Evolutionary conservation across 30 jellyfish, hydroid and myxozoan species (phyloP), one percentile per base, ranked within the genome.

Genomic region (Cassiopea andromeda): DNA sequence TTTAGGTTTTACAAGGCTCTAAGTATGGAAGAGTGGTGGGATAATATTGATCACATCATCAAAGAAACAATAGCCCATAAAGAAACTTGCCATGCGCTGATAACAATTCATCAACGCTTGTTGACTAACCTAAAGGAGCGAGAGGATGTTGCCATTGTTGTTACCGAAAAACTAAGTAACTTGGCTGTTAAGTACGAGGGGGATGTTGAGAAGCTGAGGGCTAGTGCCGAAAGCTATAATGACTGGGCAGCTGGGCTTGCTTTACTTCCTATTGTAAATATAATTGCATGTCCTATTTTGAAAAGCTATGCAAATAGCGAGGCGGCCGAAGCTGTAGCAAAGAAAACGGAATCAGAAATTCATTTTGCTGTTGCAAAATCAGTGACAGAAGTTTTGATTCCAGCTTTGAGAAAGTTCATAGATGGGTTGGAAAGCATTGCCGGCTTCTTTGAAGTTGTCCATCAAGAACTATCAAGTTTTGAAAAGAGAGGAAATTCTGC

Each of bases 1-100:
- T 86, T 74, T 45, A 88, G 75, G 46, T 74, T 74, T 47, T 75
- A 74, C 82, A 48, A 27, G 7, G 82, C 72, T n/a, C 64, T 86
- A 8, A 19, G 64, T 47, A 60, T 48, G 64, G 88, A 86, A 46
- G 88, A 86, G 45, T 86, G 93, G 93, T 75, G 93, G 88, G 88
- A 86, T 46, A 58, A 60, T 19, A 38, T 86, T 1, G 82, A 74
- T 7, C 89, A 74, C 49, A 75, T 86, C 75, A 86, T 77, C 10
- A 89, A 64, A 16, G 89, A 80, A 48, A 45, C 89, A 9, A 18
- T 27, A 18, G 14, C 38, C 27, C 57, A 80, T 68, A 68, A 57
- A 44, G 50, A 80, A 17, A 9, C 66, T 16, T 64, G 68, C 19
- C 18, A 54, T 1, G 69, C 80, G 2, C 80, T 80, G 54, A 46